Evolutionary conservation across 2,888 invertebrate species (phyloP), one percentile per base, ranked within the genome.

Genomic region (Scaptodrosophila latifasciaeformis): DNA sequence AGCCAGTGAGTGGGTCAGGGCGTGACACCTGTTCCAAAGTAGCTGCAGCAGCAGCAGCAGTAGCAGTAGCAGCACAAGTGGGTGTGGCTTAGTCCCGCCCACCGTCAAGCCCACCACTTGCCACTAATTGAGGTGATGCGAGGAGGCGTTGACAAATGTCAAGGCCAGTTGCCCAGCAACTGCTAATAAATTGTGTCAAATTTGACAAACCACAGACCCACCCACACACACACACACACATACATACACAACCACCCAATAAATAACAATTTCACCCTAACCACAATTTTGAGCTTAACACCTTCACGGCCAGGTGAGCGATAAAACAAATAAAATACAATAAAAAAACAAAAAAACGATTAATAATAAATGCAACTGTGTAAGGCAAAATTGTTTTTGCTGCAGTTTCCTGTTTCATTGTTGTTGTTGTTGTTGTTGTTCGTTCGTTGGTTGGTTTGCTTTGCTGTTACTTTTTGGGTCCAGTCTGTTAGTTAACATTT

Each of bases 61-160:
- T 59, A 46, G 58, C 59, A 44, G 54, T 54, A 50, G 59, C 59
- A 34, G 40, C 40, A 67, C 56, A 60, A 61, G 65, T 67, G 68
- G 65, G 65, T 66, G 68, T 66, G 65, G 68, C 65, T 24, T 3
- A 67, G 51, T 54, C 67, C 70, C 60, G 74, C 65, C 63, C 70
- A 70, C 43, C 57, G 56, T 62, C 65, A 60, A 55, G 6, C 5
- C 34, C 9, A 13, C 37, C 13, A 18, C 37, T 17, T 37, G 52
- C 59, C 65, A 67, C 78, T 77, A 77, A 71, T 71, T 71, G 70
- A 55, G 77, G 55, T 46, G 37, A 10, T 59, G 56, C 51, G 54
- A 51, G 56, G 57, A 9, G 59, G 49, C 65, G 70, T 62, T 77
- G 70, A 65, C 27, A 13, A 31, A 51, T 58, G 57, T 43, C 52